Evolutionary conservation across 2,797 vertebrate species (phyloP).

Genomic region (Sebastiscus albofasciatus): DNA sequence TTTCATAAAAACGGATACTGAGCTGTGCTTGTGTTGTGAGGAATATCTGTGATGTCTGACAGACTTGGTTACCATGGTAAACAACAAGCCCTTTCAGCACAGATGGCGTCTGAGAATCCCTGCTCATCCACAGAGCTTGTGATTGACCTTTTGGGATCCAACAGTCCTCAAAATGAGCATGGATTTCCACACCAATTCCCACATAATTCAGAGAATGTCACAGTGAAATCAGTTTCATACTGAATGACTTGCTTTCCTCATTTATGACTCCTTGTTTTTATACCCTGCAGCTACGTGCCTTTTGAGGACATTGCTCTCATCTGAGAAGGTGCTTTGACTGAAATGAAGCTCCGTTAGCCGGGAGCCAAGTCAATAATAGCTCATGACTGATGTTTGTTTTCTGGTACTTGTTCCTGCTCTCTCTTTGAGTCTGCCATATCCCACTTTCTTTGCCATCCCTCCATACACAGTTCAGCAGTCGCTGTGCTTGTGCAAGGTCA

Average conservation of each 20-base stretch:
- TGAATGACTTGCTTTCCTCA: conserved; percentile 25
- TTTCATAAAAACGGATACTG: background rate
- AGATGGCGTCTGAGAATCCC: conserved; percentile 3
- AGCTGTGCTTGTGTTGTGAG: background rate
- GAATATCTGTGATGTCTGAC: background rate
- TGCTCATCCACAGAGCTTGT: conserved; percentile 32
- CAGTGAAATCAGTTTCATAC: conserved; percentile 29
- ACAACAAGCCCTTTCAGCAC: conserved; percentile 21
- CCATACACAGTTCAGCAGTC: conserved; percentile 45
- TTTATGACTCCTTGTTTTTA: conserved; percentile 16
- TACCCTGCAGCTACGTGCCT: conserved; percentile 17
- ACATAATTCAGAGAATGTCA: conserved; percentile 28
- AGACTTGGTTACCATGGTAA: conserved; percentile 1
- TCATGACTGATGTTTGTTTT: conserved; percentile 53
- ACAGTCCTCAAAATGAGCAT: background rate
- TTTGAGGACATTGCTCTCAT: conserved; percentile 32
- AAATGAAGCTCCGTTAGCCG: conserved; percentile 35
- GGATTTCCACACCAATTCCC: conserved; percentile 34
- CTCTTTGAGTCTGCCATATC: conserved; percentile 46
- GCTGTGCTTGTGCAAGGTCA: conserved; percentile 70
- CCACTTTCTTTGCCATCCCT: conserved; percentile 37
- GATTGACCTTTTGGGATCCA: conserved; percentile 29
- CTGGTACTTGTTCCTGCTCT: conserved; percentile 39
- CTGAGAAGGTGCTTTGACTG: conserved; percentile 41
- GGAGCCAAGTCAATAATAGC: conserved; percentile 51